Percentiles rank a stretch among this genome's conserved stretches.
phyloP scores from a whole-genome alignment of 2,888 invertebrate genomes.

The Diaprepes abbreviatus region DNA sequence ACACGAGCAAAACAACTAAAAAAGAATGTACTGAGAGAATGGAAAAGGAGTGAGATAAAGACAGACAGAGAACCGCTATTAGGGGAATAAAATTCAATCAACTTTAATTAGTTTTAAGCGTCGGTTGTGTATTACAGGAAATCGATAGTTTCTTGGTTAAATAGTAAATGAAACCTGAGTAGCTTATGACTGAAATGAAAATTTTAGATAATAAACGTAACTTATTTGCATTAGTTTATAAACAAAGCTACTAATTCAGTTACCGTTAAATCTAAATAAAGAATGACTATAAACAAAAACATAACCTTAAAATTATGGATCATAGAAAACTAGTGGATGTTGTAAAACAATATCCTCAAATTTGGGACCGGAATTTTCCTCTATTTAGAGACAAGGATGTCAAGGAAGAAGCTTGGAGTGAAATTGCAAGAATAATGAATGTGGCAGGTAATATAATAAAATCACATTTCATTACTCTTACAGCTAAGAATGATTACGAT shows the following conservation, averaged over 20 bases:
- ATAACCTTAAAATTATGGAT: conserved; percentile 53
- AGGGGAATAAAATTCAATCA: conserved; percentile 36
- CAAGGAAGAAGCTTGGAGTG: conserved; percentile 57
- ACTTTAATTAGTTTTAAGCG: conserved; percentile 41
- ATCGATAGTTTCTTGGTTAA: no score
- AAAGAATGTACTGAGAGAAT: background rate
- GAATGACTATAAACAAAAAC: no score
- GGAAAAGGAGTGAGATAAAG: conserved; percentile 1
- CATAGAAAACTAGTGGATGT: conserved; percentile 53
- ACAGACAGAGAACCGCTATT: background rate
- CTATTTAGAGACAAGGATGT: conserved; percentile 55
- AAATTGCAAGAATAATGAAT: conserved; percentile 53
- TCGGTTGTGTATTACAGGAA: background rate
- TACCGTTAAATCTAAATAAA: no score
- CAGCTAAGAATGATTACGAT: no score
- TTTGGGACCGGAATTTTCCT: conserved; percentile 58
- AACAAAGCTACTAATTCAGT: no score
- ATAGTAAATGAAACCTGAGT: no score
- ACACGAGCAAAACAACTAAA: conserved; percentile 22
- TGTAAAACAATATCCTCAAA: conserved; percentile 54
- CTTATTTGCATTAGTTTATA: no score
- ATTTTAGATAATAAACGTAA: no score
- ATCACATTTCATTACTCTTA: no score
- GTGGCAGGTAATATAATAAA: conserved; percentile 55
- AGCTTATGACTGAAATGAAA: no score